phyloP scores from a whole-genome alignment of 2,888 invertebrate species.

The Lycophotia porphyrea region DNA sequence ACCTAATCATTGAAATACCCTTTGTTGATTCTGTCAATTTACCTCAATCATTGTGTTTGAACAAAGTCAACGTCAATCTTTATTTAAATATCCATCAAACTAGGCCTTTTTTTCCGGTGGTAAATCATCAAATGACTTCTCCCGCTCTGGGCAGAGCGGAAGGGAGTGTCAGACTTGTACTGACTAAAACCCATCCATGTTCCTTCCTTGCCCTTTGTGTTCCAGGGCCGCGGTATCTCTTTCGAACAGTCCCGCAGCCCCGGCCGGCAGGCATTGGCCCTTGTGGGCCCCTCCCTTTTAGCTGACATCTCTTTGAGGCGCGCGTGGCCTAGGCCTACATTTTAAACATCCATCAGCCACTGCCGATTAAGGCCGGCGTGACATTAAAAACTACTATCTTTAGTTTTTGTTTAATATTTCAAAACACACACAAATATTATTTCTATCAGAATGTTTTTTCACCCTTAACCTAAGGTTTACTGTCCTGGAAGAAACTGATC shows the following conservation, averaged over 20 bases:
- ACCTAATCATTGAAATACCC: neutral
- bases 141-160: too few species aligned
- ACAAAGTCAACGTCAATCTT: neutral
- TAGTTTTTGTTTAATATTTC: neutral
- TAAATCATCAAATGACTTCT: too few species aligned
- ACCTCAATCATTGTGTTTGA: slow-evolving; percentile 1
- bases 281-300: too few species aligned
- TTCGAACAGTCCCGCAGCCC: too few species aligned
- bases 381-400: neutral
- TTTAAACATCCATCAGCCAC: slow-evolving; percentile 4
- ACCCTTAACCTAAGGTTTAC: neutral
- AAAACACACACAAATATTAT: neutral
- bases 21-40: slow-evolving; percentile 29
- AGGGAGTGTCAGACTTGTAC: too few species aligned
- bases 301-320: too few species aligned
- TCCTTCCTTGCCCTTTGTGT: too few species aligned
- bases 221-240: too few species aligned
- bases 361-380: neutral
- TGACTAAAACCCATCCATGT: too few species aligned
- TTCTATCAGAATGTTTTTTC: neutral
- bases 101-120: too few species aligned
- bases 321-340: too few species aligned
- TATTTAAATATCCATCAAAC: neutral
- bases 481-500: neutral
- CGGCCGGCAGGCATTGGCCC: too few species aligned